A percentile compares a stretch with the other conserved stretches of the same genome.
Evolutionary conservation across 2,113 vertebrate species (phyloP).

Genomic region (Osmerus eperlanus): DNA sequence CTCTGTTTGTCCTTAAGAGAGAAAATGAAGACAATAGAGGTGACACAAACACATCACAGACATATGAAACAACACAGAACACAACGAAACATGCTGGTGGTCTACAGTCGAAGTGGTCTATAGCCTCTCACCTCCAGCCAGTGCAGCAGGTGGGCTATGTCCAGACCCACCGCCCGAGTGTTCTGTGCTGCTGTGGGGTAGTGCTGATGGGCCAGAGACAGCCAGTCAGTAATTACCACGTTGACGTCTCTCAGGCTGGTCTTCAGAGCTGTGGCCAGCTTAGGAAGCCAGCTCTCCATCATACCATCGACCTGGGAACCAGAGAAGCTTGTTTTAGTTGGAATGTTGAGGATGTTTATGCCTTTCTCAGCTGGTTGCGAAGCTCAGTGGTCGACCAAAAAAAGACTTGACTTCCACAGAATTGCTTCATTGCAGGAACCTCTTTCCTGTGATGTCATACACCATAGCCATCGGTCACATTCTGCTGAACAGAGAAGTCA

Average conservation of each 20-base stretch:
- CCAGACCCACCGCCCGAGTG: slow-evolving; percentile 80
- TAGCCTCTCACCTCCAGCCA: slow-evolving; percentile 80
- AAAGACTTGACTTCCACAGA: neutral
- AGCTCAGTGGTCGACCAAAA: neutral
- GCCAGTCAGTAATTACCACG: slow-evolving; percentile 84
- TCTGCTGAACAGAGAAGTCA: too few relatives aligned
- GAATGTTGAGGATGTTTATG: neutral
- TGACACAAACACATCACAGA: neutral
- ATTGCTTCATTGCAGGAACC: too few relatives aligned
- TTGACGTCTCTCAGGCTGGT: slow-evolving; percentile 70
- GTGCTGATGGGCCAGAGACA: slow-evolving; percentile 78
- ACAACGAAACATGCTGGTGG: too few relatives aligned
- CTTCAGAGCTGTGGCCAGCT: slow-evolving; percentile 78
- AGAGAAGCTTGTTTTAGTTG: neutral
- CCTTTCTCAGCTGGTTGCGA: neutral
- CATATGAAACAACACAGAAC: too few relatives aligned
- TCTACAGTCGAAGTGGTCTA: neutral
- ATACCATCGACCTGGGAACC: slow-evolving; percentile 76
- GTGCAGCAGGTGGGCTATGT: slow-evolving; percentile 80
- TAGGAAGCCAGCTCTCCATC: slow-evolving; percentile 84
- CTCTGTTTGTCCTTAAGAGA: neutral
- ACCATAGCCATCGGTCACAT: too few relatives aligned
- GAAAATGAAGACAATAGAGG: neutral
- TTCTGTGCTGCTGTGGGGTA: slow-evolving; percentile 82
- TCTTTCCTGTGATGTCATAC: too few relatives aligned